These are phyloP conservation scores for Chauna torquata DNA, from an alignment of 2,113 vertebrate species.

Conservation along the genomic window DNA sequence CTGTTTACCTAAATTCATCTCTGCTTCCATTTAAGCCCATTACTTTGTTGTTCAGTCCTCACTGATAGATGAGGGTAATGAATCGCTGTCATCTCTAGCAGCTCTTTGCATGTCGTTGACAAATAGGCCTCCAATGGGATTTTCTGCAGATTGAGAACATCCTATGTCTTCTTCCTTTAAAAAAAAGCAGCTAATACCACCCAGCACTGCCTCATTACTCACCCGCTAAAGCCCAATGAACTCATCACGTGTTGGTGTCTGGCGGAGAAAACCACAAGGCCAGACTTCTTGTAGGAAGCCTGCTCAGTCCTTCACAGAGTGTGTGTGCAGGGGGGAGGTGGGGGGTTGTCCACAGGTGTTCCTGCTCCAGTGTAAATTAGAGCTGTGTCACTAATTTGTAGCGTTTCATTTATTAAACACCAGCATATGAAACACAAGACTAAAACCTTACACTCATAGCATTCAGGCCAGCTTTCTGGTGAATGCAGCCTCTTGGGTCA, in stretches of 20 bases:
- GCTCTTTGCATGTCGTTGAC: not conserved
- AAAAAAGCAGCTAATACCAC: not conserved
- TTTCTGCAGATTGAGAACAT: not conserved
- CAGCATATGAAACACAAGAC: not conserved
- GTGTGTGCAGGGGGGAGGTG: accelerated
- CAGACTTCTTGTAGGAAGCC: not conserved
- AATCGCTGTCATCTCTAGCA: not conserved
- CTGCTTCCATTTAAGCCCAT: slow-evolving; percentile 26
- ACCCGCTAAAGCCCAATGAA: not conserved
- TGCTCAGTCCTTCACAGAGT: not conserved
- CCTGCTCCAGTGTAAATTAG: not conserved
- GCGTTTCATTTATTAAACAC: not conserved
- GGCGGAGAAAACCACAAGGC: not conserved
- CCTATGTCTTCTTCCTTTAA: not conserved
- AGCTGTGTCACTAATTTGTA: not conserved
- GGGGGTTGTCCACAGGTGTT: not conserved
- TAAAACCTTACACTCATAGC: not conserved
- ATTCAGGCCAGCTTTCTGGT: not conserved
- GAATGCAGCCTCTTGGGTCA: not conserved
- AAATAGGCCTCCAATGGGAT: not conserved
- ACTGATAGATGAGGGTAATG: slow-evolving; percentile 27
- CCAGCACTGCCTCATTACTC: not conserved
- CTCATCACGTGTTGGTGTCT: not conserved
- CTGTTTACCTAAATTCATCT: slow-evolving; percentile 38
- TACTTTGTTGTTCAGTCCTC: slow-evolving; percentile 34